These are phyloP conservation scores for Hexactinellida sp. DNA, from an alignment of 37 sponge, comb jelly and placozoan genomes.

Conservation along the genomic window DNA sequence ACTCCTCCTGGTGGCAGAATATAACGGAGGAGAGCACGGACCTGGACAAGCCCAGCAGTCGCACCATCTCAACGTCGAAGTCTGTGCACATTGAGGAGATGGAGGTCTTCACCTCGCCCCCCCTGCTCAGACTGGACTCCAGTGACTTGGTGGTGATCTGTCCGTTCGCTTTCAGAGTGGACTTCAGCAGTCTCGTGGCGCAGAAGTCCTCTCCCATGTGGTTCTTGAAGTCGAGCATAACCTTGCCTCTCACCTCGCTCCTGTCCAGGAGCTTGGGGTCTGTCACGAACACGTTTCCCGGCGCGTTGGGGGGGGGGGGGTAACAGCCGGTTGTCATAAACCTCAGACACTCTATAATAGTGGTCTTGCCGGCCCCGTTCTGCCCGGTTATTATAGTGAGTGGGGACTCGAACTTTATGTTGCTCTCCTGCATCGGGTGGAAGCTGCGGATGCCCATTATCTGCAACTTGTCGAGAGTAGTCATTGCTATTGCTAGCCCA, in stretches of 20 bases:
- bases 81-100: conserved; percentile 74
- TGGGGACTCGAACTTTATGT: conserved; percentile 64
- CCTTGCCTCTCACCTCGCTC: conserved; percentile 58
- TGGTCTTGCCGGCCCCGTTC: conserved; percentile 97
- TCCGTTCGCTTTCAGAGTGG: conserved; percentile 61
- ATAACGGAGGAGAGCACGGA: conserved; percentile 84
- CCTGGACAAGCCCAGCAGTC: conserved; percentile 74
- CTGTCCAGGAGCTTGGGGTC: conserved; percentile 82
- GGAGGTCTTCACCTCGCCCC: conserved; percentile 18
- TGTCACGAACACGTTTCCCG: conserved; percentile 74
- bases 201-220: conserved; percentile 25
- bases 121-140: neutral
- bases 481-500: too few species aligned
- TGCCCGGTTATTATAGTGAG: conserved; percentile 86
- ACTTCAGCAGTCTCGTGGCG: conserved; percentile 50
- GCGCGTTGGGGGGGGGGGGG: conserved; percentile 75
- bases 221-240: conserved; percentile 75
- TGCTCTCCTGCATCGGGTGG: conserved; percentile 35
- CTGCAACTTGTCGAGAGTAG: neutral
- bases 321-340: conserved; percentile 75
- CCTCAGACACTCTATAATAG: conserved; percentile 90
- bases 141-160: neutral
- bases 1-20: conserved; percentile 98
- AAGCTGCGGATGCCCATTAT: conserved; percentile 73
- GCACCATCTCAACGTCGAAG: conserved; percentile 72